phyloP scores from a whole-genome alignment of 2,113 vertebrate genomes.

The Glaucidium brasilianum region DNA sequence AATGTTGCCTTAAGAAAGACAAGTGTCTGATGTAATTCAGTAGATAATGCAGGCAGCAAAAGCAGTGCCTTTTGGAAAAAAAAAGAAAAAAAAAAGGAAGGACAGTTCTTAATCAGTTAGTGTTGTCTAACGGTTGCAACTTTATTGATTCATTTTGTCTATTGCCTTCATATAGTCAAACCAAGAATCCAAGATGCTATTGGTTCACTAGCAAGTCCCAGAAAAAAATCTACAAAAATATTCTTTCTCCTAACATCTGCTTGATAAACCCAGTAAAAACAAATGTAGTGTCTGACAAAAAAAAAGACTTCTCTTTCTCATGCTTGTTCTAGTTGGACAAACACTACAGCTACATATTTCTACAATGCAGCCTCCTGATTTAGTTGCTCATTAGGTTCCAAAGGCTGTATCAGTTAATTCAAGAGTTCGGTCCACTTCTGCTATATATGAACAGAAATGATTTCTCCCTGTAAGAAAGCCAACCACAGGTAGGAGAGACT shows the following conservation, averaged over 20 bases:
- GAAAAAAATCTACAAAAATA: background rate
- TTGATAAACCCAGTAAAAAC: background rate
- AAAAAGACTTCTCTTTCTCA: fast-evolving
- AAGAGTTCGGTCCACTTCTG: background rate
- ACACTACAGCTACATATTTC: background rate
- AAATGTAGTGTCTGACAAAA: background rate
- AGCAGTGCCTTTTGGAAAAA: background rate
- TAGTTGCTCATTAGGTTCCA: background rate
- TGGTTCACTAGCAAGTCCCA: background rate
- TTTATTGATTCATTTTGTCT: background rate
- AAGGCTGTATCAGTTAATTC: background rate
- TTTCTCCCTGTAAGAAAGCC: background rate
- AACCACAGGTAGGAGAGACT: background rate
- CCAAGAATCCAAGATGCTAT: background rate
- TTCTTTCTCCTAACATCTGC: background rate
- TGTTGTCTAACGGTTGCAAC: background rate
- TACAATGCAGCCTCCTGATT: background rate
- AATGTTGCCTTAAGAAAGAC: background rate
- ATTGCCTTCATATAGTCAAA: background rate
- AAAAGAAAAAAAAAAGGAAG: background rate
- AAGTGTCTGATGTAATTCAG: background rate
- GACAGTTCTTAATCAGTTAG: background rate
- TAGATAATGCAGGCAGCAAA: background rate
- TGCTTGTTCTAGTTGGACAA: background rate
- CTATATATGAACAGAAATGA: background rate